Evolutionary conservation across 2,113 vertebrate genomes (phyloP).

Genomic region (Naja naja): DNA sequence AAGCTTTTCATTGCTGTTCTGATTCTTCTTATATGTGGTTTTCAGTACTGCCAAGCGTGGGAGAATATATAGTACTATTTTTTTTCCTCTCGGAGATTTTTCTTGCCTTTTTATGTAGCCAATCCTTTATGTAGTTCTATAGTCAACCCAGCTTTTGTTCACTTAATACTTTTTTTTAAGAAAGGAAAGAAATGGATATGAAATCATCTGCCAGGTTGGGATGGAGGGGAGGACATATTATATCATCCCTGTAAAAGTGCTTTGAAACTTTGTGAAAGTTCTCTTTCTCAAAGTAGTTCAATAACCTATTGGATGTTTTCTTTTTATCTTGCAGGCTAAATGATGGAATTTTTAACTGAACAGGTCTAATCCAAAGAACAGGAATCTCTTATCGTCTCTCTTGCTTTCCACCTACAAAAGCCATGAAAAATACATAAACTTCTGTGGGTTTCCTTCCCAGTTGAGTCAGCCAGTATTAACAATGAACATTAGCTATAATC

Average conservation of each 20-base stretch:
- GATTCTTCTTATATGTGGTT: background rate
- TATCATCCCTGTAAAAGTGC: background rate
- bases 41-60: background rate
- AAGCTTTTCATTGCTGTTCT: background rate
- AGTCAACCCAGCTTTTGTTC: background rate
- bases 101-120: background rate
- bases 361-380: conserved; percentile 33
- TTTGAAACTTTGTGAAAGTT: background rate
- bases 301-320: background rate
- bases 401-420: background rate
- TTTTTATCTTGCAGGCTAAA: conserved; percentile 40
- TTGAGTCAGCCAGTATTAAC: background rate
- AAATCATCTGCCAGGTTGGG: background rate
- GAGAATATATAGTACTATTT: background rate
- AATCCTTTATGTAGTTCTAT: background rate
- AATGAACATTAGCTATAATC: conserved; percentile 38
- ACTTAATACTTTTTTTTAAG: background rate
- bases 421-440: background rate
- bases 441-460: background rate
- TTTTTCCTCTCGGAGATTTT: background rate
- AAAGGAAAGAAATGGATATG: background rate
- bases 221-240: background rate
- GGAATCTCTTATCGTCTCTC: background rate
- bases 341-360: conserved; percentile 28
- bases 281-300: background rate